Base-by-base conservation (phyloP, 2,888 invertebrate species). In the Caradrina clavipalpis region DNA sequence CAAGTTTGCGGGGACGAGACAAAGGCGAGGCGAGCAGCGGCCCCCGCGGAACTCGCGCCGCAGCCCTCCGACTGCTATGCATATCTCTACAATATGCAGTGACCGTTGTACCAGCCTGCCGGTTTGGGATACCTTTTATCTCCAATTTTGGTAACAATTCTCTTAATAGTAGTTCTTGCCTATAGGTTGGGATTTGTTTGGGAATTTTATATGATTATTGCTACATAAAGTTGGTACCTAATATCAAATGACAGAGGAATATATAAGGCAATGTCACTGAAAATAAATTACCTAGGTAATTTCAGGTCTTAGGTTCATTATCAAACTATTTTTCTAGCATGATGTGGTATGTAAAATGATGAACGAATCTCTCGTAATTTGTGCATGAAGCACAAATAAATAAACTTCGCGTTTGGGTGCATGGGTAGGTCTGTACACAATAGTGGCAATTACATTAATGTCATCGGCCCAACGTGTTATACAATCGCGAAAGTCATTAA, bases 1-100 rank as follows among this genome's bases (percentile, higher is more conserved):
- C 95, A 94, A 95, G 94, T 96, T 96, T 96, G 95, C 94, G 94
- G 94, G 92, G 90, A 93, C 92, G 92, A 95, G 93, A 95, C 95
- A 96, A 95, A 94, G 91, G 92, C 92, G 84, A 86, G 76, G 70
- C 70, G 62, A 85, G 83, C 78, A 80, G 83, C 85, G 86, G 90
- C 88, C 88, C 88, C 86, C 86, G 88, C 86, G 90, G 91, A 83
- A 82, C 82, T 76, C 78, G 61, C 75, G 74, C 69, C 62, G 64
- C 69, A 70, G 74, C 81, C 72, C 80, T 74, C 68, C 65, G 65
- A 72, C 75, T 79, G 75, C 86, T 80, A 84, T 87, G 86, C 86
- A 84, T 87, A 82, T 68, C 81, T 73, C 82, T 90, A 87, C 89
- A 88, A 88, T 88, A 91, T 90, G 91, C 87, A 90, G 82, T 80